Percentiles rank a stretch among this genome's conserved stretches.
Evolutionary conservation across 2,888 invertebrate species (phyloP).

Genomic region (Meiosimyza platycephala): DNA sequence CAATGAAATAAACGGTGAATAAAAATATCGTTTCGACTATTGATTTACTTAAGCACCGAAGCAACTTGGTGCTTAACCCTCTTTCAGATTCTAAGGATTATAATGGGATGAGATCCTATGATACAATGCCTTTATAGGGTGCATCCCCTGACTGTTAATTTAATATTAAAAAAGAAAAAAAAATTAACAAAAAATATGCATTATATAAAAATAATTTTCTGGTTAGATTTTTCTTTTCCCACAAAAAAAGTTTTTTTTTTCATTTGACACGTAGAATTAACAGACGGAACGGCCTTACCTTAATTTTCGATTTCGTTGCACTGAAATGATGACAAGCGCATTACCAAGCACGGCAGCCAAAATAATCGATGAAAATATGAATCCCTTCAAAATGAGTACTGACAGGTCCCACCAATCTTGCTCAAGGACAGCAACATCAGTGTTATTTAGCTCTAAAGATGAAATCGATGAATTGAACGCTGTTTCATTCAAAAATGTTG

Average conservation of each 20-base stretch:
- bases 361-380: constrained; percentile 87
- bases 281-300: constrained; percentile 55
- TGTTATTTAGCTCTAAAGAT: constrained; percentile 8
- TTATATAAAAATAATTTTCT: too few species aligned
- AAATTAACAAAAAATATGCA: too few species aligned
- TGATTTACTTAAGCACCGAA: too few species aligned
- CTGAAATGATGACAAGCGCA: constrained; percentile 78
- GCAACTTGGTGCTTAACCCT: too few species aligned
- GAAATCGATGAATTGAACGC: constrained; percentile 8
- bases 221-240: too few species aligned
- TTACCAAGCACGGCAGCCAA: constrained; percentile 91
- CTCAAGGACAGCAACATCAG: constrained; percentile 34
- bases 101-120: too few species aligned
- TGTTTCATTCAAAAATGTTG: constrained; percentile 14
- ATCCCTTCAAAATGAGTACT: constrained; percentile 77
- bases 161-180: too few species aligned
- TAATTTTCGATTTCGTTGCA: constrained; percentile 67
- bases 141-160: too few species aligned
- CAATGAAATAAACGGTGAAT: too few species aligned
- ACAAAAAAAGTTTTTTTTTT: not conserved
- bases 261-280: not conserved
- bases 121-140: too few species aligned
- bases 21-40: too few species aligned
- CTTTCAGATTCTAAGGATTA: too few species aligned
- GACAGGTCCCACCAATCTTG: constrained; percentile 71